phyloP scores from a whole-genome alignment of 2,797 vertebrate genomes.

The Diplodus puntazzo region DNA sequence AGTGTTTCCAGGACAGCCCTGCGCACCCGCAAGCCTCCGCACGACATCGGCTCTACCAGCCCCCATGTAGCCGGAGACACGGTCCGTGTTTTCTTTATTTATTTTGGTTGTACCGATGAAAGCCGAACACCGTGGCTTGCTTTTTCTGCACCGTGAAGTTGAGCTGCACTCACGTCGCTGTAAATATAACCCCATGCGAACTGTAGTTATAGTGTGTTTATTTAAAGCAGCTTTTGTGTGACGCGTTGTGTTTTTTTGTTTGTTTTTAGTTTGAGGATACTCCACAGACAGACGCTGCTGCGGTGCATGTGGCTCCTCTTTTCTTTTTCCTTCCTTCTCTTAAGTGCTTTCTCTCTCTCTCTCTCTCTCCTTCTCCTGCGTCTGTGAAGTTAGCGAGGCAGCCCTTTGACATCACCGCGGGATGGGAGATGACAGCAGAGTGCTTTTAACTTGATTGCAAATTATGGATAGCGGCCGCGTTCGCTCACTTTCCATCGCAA shows the following conservation, averaged over 20 bases:
- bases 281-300: conserved; percentile 54
- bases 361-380: conserved; percentile 30
- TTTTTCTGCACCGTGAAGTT: conserved; percentile 57
- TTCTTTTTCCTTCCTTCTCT: conserved; percentile 40
- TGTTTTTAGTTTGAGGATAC: conserved; percentile 55
- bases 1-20: conserved; percentile 42
- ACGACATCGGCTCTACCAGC: conserved; percentile 19
- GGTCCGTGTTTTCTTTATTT: conserved; percentile 32
- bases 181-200: conserved; percentile 7
- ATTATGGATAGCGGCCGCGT: conserved; percentile 83
- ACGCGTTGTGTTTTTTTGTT: background rate
- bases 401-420: conserved; percentile 83
- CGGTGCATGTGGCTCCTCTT: conserved; percentile 69
- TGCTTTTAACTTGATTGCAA: conserved; percentile 87
- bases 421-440: conserved; percentile 84
- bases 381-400: conserved; percentile 82
- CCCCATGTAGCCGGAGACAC: conserved; percentile 40
- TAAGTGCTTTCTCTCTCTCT: conserved; percentile 75
- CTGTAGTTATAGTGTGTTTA: conserved; percentile 49
- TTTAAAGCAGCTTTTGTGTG: conserved; percentile 30
- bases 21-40: conserved; percentile 57
- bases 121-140: conserved; percentile 14
- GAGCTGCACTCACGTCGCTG: conserved; percentile 17
- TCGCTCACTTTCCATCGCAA: conserved; percentile 78
- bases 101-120: background rate